Evolutionary conservation across 1,140 invertebrate genomes (phyloP).

Genomic region (Chymomyza costata): DNA sequence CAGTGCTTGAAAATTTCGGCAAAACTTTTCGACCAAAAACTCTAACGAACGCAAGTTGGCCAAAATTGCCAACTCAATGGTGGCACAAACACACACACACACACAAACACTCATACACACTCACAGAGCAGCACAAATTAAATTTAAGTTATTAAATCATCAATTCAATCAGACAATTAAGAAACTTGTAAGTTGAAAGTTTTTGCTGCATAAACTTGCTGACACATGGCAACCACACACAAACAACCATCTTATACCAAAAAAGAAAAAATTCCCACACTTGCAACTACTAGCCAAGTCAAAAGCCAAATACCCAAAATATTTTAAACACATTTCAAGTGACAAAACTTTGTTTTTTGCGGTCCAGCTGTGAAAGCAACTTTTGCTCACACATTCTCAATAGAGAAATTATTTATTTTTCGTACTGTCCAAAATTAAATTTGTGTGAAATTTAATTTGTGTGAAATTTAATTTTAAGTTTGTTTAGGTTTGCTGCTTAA

Average conservation of each 20-base stretch:
- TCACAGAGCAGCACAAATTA: conserved; percentile 40
- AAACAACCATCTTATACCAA: no score
- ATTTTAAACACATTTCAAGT: conserved; percentile 13
- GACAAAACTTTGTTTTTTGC: conserved; percentile 31
- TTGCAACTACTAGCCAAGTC: conserved; percentile 1
- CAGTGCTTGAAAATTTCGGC: conserved; percentile 34
- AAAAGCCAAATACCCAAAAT: conserved; percentile 10
- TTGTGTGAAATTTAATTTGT: conserved; percentile 37
- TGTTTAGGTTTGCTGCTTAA: no score
- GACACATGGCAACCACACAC: conserved; percentile 40
- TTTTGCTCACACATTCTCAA: background rate
- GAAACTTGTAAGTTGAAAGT: conserved; percentile 57
- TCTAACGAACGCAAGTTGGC: conserved; percentile 14
- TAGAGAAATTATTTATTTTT: background rate
- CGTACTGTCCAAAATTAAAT: conserved; percentile 32
- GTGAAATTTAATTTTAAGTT: conserved; percentile 6
- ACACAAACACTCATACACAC: conserved; percentile 7
- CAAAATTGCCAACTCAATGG: conserved; percentile 5
- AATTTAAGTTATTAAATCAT: conserved; percentile 74
- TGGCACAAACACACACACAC: conserved; percentile 6
- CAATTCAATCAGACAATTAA: conserved; percentile 75
- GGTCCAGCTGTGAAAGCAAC: background rate
- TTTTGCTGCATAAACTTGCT: conserved; percentile 53
- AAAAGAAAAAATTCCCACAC: no score
- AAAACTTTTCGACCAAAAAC: conserved; percentile 38